Conservation (phyloP, 2,113 vertebrate genomes). For the Coregonus clupeaformis region DNA sequence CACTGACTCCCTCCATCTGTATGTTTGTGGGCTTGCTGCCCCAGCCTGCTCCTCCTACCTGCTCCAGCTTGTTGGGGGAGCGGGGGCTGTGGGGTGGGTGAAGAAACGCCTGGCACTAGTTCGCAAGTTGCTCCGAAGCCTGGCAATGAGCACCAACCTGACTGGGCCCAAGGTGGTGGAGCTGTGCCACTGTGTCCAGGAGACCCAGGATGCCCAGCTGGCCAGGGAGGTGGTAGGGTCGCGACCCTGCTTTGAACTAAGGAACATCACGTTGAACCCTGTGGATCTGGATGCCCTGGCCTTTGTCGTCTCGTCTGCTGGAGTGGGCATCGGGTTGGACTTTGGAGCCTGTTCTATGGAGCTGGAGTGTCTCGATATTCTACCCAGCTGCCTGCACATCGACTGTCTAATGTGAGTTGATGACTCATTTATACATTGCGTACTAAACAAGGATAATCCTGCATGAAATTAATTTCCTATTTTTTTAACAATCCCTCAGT, state of each 20-base stretch:
- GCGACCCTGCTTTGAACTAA: constrained; percentile 76
- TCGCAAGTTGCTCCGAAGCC: constrained; percentile 63
- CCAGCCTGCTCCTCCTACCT: constrained; percentile 69
- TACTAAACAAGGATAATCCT: not conserved
- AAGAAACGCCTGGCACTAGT: constrained; percentile 71
- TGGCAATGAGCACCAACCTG: constrained; percentile 69
- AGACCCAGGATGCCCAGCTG: constrained; percentile 76
- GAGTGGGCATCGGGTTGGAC: constrained; percentile 67
- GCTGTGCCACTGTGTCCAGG: constrained; percentile 82
- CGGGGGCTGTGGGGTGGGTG: constrained; percentile 58
- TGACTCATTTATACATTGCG: not conserved
- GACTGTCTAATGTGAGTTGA: constrained; percentile 79
- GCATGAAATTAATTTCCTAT: too few relatives aligned
- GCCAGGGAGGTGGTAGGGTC: constrained; percentile 63
- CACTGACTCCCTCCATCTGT: constrained; percentile 79
- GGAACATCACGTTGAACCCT: constrained; percentile 79
- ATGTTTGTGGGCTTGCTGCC: constrained; percentile 83
- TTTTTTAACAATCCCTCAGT: constrained; percentile 57
- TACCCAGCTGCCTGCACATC: constrained; percentile 75
- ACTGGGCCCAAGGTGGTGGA: constrained; percentile 85
- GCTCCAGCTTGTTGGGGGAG: constrained; percentile 52
- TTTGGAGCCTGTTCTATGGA: constrained; percentile 86
- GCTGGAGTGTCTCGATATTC: constrained; percentile 73
- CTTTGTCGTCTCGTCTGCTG: constrained; percentile 72
- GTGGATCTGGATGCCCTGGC: constrained; percentile 80